Evolutionary conservation across 2,888 invertebrate genomes (phyloP).

Genomic region (Zaprionus lineosus): DNA sequence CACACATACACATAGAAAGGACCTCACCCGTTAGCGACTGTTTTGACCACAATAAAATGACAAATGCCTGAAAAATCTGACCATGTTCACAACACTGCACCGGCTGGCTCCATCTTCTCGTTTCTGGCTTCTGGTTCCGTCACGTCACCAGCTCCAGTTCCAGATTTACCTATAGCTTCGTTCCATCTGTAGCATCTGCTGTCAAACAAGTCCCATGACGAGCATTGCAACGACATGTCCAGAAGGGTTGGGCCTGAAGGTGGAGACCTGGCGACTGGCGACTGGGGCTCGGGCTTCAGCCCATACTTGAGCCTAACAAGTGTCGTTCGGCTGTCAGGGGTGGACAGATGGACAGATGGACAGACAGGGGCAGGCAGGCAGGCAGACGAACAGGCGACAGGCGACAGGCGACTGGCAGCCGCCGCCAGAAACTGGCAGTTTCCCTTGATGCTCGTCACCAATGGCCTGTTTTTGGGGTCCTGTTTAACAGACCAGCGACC

Average conservation of each 20-base stretch:
- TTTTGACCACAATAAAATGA: slow-evolving; percentile 75
- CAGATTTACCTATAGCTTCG: background rate
- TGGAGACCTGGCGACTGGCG: slow-evolving; percentile 1
- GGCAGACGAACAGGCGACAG: slow-evolving; percentile 24
- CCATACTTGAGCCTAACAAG: slow-evolving; percentile 72
- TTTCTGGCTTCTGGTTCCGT: slow-evolving; percentile 4
- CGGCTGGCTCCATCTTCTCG: slow-evolving; percentile 10
- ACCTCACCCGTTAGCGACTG: slow-evolving; percentile 69
- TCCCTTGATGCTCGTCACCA: slow-evolving; percentile 68
- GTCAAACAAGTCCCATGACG: slow-evolving; percentile 75
- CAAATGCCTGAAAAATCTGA: slow-evolving; percentile 73
- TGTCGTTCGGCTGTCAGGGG: slow-evolving; percentile 67
- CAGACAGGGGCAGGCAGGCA: slow-evolving; percentile 3
- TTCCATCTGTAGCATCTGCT: slow-evolving; percentile 57
- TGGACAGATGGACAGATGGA: slow-evolving; percentile 32
- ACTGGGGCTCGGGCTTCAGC: slow-evolving; percentile 1
- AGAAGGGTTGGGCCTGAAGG: slow-evolving; percentile 10
- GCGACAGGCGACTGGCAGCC: slow-evolving; percentile 1
- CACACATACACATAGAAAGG: slow-evolving; percentile 8
- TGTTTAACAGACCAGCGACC: slow-evolving; percentile 50
- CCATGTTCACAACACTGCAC: slow-evolving; percentile 65
- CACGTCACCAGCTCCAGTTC: background rate
- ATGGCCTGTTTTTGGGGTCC: slow-evolving; percentile 21
- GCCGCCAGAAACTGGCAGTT: slow-evolving; percentile 28
- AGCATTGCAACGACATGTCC: slow-evolving; percentile 62